A percentile compares a stretch with the other conserved stretches of the same genome.
phyloP scores from a whole-genome alignment of 1,140 invertebrate genomes.

The Drusus annulatus region DNA sequence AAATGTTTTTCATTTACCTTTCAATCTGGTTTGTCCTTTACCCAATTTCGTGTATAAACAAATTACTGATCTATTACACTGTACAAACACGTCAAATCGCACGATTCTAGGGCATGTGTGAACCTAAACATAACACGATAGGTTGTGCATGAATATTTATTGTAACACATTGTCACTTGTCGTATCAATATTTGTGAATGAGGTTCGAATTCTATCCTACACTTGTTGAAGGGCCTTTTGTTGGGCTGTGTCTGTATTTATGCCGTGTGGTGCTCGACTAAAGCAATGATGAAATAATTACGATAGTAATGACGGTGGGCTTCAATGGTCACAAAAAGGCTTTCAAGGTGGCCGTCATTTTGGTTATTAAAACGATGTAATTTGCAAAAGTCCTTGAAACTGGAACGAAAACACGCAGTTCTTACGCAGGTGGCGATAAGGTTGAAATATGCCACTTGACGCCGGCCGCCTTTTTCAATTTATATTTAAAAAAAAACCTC shows the following conservation, averaged over 20 bases:
- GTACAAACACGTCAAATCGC: background rate
- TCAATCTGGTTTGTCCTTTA: slow-evolving; percentile 25
- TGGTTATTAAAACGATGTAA: too few relatives aligned
- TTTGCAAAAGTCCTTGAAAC: too few relatives aligned
- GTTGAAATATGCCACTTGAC: too few relatives aligned
- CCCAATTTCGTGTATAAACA: slow-evolving; percentile 29
- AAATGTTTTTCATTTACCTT: background rate
- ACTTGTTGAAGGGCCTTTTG: slow-evolving; percentile 1
- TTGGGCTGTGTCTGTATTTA: background rate
- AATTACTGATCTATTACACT: slow-evolving; percentile 19
- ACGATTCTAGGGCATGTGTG: background rate
- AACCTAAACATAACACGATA: background rate
- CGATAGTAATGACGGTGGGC: too few relatives aligned
- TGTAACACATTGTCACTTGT: background rate
- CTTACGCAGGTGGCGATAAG: too few relatives aligned
- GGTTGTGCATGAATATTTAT: slow-evolving; percentile 16
- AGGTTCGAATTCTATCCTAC: background rate
- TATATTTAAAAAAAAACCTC: too few relatives aligned
- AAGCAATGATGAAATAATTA: background rate
- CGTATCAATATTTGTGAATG: slow-evolving; percentile 7
- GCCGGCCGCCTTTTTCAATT: too few relatives aligned
- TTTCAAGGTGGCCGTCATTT: too few relatives aligned
- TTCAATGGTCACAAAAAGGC: too few relatives aligned
- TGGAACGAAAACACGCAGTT: too few relatives aligned
- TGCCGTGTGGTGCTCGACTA: background rate